A percentile compares a stretch with the other conserved stretches of the same genome.
Conservation (phyloP, 2,888 invertebrate species). For the Cabera pusaria region DNA sequence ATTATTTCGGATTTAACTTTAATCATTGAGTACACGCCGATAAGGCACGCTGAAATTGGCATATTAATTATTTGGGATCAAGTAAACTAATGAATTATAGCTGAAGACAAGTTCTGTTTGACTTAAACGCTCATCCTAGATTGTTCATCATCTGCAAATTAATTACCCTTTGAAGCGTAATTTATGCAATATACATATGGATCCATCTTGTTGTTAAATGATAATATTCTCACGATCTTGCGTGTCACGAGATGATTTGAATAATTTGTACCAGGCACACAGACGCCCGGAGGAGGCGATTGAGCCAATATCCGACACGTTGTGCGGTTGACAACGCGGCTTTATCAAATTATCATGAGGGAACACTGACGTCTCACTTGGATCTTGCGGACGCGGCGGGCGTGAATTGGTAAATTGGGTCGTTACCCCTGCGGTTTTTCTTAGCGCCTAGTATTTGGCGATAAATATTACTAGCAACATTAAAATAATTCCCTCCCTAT, state of each 20-base stretch:
- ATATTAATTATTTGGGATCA: slow-evolving; percentile 40
- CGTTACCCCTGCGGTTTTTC: slow-evolving; percentile 41
- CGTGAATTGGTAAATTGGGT: not conserved
- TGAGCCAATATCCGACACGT: slow-evolving; percentile 52
- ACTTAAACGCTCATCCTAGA: no score
- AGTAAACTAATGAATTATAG: slow-evolving; percentile 15
- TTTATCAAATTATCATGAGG: slow-evolving; percentile 71
- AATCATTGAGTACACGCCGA: slow-evolving; percentile 10
- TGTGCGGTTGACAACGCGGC: slow-evolving; percentile 48
- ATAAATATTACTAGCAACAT: no score
- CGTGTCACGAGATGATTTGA: slow-evolving; percentile 41
- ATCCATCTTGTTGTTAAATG: no score
- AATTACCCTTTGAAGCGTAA: slow-evolving; percentile 12
- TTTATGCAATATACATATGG: no score
- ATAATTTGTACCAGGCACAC: slow-evolving; percentile 46
- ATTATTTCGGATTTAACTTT: no score
- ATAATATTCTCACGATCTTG: slow-evolving; percentile 15
- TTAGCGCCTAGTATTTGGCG: slow-evolving; percentile 42
- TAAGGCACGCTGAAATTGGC: slow-evolving; percentile 33
- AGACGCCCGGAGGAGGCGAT: slow-evolving; percentile 43
- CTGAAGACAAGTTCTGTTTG: slow-evolving; percentile 1
- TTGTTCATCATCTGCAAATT: no score
- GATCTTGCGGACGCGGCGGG: slow-evolving; percentile 31
- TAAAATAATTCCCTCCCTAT: no score
- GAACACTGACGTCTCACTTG: slow-evolving; percentile 46